Evolutionary conservation across 2,113 vertebrate species (phyloP).

Genomic region (Pelobates fuscus): DNA sequence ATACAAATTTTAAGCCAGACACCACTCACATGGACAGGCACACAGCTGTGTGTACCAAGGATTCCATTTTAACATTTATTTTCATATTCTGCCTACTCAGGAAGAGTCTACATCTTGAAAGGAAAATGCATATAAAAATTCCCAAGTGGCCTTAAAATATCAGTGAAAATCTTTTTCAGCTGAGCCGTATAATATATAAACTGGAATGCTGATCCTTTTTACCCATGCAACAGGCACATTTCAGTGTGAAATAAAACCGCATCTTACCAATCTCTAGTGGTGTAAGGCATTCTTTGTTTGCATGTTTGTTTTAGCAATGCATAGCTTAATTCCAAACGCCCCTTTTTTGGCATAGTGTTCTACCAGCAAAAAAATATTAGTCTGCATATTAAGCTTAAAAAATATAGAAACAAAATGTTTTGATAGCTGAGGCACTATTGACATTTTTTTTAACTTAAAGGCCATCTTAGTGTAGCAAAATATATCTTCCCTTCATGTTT

Average conservation of each 20-base stretch:
- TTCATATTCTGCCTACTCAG: constrained; percentile 41
- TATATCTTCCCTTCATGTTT: constrained; percentile 40
- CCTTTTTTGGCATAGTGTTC: background rate
- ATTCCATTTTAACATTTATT: constrained; percentile 42
- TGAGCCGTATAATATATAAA: constrained; percentile 21
- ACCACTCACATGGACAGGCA: constrained; percentile 21
- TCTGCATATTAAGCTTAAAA: background rate
- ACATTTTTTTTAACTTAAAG: constrained; percentile 25
- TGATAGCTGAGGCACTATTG: constrained; percentile 38
- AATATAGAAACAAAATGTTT: constrained; percentile 16
- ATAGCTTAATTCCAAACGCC: constrained; percentile 5
- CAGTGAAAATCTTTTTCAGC: constrained; percentile 25
- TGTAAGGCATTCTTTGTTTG: background rate
- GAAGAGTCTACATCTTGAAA: constrained; percentile 46
- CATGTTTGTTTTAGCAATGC: constrained; percentile 9
- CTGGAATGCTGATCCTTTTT: constrained; percentile 3
- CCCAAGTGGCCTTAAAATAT: constrained; percentile 39
- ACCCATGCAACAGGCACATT: constrained; percentile 1
- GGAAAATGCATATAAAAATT: constrained; percentile 46
- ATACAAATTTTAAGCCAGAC: constrained; percentile 19
- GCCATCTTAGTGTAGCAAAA: constrained; percentile 32
- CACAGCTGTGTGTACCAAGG: constrained; percentile 45
- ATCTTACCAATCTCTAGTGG: background rate
- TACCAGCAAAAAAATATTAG: constrained; percentile 6
- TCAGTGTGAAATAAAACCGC: constrained; percentile 14